These are phyloP conservation scores for Coregonus sp. DNA, from an alignment of 2,797 vertebrate species.

Conservation along the genomic window DNA sequence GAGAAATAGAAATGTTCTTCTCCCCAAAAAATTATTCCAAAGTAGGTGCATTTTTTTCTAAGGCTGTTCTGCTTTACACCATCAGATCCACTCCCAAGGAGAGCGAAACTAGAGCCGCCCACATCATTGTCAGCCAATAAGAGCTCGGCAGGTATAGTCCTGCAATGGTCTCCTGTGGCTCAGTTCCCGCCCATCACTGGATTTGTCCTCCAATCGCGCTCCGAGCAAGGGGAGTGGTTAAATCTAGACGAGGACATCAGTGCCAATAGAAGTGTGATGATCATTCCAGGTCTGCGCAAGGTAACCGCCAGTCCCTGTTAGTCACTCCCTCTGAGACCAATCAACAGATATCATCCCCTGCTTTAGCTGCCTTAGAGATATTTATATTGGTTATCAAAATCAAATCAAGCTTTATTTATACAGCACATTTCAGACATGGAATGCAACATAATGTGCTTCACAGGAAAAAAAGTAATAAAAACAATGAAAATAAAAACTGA, in stretches of 20 bases:
- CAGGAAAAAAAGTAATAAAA: no score
- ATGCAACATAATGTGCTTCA: no score
- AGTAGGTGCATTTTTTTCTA: not conserved
- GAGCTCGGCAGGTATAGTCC: slow-evolving; percentile 79
- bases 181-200: slow-evolving; percentile 71
- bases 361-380: slow-evolving; percentile 43
- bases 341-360: slow-evolving; percentile 33
- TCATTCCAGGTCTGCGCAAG: slow-evolving; percentile 89
- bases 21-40: slow-evolving; percentile 39
- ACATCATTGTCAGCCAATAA: slow-evolving; percentile 77
- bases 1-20: slow-evolving; percentile 29
- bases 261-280: slow-evolving; percentile 76
- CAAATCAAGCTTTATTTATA: no score
- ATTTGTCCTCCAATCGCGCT: slow-evolving; percentile 84
- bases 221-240: slow-evolving; percentile 81
- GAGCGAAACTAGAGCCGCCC: slow-evolving; percentile 75
- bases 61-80: slow-evolving; percentile 28
- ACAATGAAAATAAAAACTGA: no score
- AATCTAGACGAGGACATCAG: slow-evolving; percentile 82
- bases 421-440: no score
- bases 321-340: slow-evolving; percentile 46
- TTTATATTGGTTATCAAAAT: slow-evolving; percentile 40
- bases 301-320: slow-evolving; percentile 65
- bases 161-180: slow-evolving; percentile 81
- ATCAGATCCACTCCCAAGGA: slow-evolving; percentile 55